Conservation (phyloP, 53 echinoderm and acorn worm genomes). For the Astropecten irregularis region DNA sequence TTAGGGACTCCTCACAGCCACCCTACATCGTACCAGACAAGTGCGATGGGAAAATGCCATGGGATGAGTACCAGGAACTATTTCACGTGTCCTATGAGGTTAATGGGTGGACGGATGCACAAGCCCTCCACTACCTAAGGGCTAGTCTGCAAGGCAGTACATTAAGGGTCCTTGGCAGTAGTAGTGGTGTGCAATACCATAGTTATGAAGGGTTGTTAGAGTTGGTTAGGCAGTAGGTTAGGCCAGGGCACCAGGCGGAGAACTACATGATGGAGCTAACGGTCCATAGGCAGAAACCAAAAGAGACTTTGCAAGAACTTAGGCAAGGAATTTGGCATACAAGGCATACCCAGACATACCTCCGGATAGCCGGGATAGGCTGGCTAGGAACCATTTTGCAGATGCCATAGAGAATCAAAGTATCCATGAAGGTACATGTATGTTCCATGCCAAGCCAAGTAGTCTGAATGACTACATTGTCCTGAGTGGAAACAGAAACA, state of each 20-base stretch:
- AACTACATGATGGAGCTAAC: constrained; percentile 30
- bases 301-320: constrained; percentile 18
- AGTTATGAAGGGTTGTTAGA: background rate
- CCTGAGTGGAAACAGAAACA: constrained; percentile 7
- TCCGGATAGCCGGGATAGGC: background rate
- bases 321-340: background rate
- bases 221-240: background rate
- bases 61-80: constrained; percentile 36
- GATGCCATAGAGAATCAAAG: constrained; percentile 50
- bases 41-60: constrained; percentile 43
- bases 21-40: constrained; percentile 25
- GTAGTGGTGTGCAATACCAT: background rate
- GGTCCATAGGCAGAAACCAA: constrained; percentile 9
- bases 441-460: too few species aligned
- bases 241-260: constrained; percentile 33
- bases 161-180: constrained; percentile 29
- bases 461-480: too few species aligned
- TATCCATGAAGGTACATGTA: too few species aligned
- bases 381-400: too few species aligned
- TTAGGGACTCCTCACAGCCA: background rate
- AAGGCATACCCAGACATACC: constrained; percentile 38
- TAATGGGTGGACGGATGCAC: constrained; percentile 41
- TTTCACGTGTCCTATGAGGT: constrained; percentile 34
- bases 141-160: too few species aligned
- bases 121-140: too few species aligned